Evolutionary conservation across 2,113 vertebrate genomes (phyloP), one percentile per base, ranked within the genome.

Genomic region (Microcebus lehilahytsara): DNA sequence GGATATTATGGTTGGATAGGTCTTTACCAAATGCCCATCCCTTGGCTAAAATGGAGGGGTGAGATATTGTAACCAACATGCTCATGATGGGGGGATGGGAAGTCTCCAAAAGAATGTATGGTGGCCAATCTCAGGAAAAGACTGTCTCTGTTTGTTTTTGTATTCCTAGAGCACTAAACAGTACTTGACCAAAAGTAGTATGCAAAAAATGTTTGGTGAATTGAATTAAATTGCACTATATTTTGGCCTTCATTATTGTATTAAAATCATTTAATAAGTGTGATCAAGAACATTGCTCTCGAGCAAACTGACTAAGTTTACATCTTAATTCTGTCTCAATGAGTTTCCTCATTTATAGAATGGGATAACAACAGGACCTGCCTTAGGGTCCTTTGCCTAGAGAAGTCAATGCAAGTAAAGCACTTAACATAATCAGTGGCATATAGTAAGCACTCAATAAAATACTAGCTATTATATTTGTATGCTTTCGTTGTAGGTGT

Each of bases 171-270:
- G 6, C 72, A 51, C 32, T 80, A 83, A 62, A 60, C 30, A 81
- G 49, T 79, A 40, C 42, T 91, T 80, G 46, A 64, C 19, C 49
- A 91, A 16, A 8, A 60, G 11, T 37, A 5, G 58, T 25, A 23
- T 30, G 5, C 2, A 90, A 32, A 51, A 89, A 51, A 96, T 66
- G 14, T 71, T 94, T 92, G 27, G 9, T 56, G 32, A 49, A 87
- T 25, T 97, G 51, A 94, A 75, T 96, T 85, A 64, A 74, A 87
- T 42, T 92, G 20, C 19, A n/a, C 62, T 87, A 56, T 32, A 80
- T 74, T 60, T 91, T 91, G 34, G 10, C 23, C 30, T 85, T 91
- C 16, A 11, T 40, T 58, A 42, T 95, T 67, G 40, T 51, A 34
- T 81, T 85, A 74, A 34, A 79, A 37, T 81, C 37, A 79, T 88